A percentile compares a stretch with the other conserved stretches of the same genome.
phyloP scores from a whole-genome alignment of 2,113 vertebrate species.

The Genyomyrus donnyi region DNA sequence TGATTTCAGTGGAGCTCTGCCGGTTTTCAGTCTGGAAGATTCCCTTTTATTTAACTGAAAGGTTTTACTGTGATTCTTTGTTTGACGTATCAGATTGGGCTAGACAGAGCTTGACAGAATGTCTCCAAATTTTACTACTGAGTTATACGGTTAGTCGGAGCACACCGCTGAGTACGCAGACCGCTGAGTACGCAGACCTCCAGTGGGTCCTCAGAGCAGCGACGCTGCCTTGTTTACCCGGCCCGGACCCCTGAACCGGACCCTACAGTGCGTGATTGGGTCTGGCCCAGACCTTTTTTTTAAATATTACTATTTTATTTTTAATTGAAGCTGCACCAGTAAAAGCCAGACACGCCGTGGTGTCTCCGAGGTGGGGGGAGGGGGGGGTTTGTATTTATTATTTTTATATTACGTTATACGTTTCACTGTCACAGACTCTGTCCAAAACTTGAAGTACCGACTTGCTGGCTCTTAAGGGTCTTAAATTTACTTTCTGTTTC shows the following conservation, averaged over 20 bases:
- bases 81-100: slow-evolving; percentile 21
- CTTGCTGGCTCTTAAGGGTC: slow-evolving; percentile 51
- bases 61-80: slow-evolving; percentile 24
- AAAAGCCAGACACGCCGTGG: neutral
- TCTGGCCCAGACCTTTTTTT: neutral
- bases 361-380: neutral
- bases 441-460: slow-evolving; percentile 68
- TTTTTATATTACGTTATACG: slow-evolving; percentile 29
- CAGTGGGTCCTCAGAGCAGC: neutral
- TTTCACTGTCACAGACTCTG: slow-evolving; percentile 47
- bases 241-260: neutral
- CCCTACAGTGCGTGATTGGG: neutral
- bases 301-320: neutral
- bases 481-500: slow-evolving; percentile 10
- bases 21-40: neutral
- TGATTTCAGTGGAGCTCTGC: neutral
- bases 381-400: neutral
- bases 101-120: slow-evolving; percentile 12
- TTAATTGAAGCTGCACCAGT: neutral
- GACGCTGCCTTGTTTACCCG: neutral
- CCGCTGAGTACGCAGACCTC: neutral
- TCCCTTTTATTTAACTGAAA: slow-evolving; percentile 14
- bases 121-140: slow-evolving; percentile 44
- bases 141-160: slow-evolving; percentile 29
- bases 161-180: neutral